Evolutionary conservation across 1,140 invertebrate species (phyloP).

Genomic region (Drosophila ercepeae): DNA sequence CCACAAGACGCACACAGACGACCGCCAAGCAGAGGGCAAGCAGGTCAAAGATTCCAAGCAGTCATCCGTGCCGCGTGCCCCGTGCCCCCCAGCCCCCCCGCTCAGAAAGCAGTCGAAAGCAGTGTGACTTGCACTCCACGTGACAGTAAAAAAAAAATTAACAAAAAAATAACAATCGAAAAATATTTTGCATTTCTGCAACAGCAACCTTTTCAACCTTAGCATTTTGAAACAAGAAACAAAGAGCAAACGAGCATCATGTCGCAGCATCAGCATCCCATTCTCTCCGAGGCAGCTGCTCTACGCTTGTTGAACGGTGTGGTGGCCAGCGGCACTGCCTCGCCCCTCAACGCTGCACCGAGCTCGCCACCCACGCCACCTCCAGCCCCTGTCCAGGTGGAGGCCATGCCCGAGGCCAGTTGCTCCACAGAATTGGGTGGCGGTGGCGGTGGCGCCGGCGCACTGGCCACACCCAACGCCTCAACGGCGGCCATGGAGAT

Average conservation of each 20-base stretch:
- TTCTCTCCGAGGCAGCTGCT: conserved; percentile 53
- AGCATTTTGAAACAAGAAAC: too few relatives aligned
- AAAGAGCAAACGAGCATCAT: too few relatives aligned
- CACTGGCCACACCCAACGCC: background rate
- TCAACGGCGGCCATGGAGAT: conserved; percentile 4
- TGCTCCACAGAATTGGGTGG: background rate
- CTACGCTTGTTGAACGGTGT: conserved; percentile 51
- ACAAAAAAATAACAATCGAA: background rate
- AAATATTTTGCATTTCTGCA: background rate
- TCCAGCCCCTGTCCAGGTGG: background rate
- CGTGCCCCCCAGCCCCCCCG: too few relatives aligned
- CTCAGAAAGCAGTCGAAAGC: background rate
- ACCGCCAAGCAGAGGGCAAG: conserved; percentile 1
- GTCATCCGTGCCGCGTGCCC: background rate
- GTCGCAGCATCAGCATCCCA: conserved; percentile 10
- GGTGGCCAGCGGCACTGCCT: conserved; percentile 3
- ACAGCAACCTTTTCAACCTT: too few relatives aligned
- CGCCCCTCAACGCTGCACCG: background rate
- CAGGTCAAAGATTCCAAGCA: conserved; percentile 4
- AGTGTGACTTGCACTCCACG: too few relatives aligned
- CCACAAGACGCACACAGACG: conserved; percentile 1
- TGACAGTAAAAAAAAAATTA: background rate
- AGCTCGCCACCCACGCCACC: background rate
- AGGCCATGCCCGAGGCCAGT: background rate
- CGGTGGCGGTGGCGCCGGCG: background rate